Conservation (phyloP, 1,140 invertebrate genomes). For the Drosophila ficusphila region DNA sequence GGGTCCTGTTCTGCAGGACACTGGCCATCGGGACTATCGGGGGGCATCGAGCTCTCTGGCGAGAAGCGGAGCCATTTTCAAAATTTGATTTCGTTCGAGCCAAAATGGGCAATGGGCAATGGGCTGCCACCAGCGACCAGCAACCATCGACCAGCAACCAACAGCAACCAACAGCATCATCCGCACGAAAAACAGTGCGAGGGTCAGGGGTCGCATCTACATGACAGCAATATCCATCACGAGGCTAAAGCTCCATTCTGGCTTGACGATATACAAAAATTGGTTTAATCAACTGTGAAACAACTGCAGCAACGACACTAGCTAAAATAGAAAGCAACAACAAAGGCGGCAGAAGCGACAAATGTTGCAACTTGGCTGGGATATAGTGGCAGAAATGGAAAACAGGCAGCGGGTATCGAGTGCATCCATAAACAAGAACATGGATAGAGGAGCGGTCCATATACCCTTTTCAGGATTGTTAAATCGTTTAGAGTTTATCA, state of each 20-base stretch:
- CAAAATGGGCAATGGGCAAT: conserved; percentile 62
- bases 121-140: conserved; percentile 44
- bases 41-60: conserved; percentile 25
- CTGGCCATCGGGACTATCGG: conserved; percentile 13
- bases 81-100: conserved; percentile 75
- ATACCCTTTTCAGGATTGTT: not conserved
- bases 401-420: conserved; percentile 14
- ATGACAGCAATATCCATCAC: conserved; percentile 81
- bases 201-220: conserved; percentile 44
- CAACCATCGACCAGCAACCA: not conserved
- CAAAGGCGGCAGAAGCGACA: conserved; percentile 34
- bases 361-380: conserved; percentile 51
- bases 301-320: conserved; percentile 67
- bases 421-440: conserved; percentile 15
- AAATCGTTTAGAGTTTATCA: too few relatives aligned
- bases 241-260: conserved; percentile 52
- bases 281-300: conserved; percentile 83
- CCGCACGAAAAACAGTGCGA: conserved; percentile 1
- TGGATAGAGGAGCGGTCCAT: not conserved
- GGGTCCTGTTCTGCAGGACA: conserved; percentile 9
- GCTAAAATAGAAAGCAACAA: conserved; percentile 56
- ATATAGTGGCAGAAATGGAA: conserved; percentile 33
- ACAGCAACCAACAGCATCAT: not conserved
- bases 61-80: conserved; percentile 66
- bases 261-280: conserved; percentile 77